phyloP scores from a whole-genome alignment of 2,113 vertebrate genomes.

The Marmota flaviventris region DNA sequence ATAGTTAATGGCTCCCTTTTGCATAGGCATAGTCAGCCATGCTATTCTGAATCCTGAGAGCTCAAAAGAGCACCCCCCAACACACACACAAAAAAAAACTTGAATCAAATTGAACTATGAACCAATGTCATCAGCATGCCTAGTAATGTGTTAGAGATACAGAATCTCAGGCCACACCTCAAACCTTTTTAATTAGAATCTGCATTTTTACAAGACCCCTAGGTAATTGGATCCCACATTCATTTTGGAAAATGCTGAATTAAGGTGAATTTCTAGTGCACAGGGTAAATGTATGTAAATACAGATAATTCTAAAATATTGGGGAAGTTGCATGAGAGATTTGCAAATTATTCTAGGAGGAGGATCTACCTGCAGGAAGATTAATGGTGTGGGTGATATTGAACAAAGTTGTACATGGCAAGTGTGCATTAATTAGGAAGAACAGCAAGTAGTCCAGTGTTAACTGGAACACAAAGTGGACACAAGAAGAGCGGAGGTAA shows the following conservation, averaged over 20 bases:
- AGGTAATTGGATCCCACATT: background rate
- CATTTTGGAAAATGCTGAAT: background rate
- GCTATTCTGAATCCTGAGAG: background rate
- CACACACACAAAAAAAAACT: too few relatives aligned
- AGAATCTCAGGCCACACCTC: rapidly evolving
- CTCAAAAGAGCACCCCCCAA: background rate
- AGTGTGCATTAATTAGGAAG: background rate
- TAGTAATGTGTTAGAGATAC: background rate
- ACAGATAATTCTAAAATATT: background rate
- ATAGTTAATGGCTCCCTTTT: background rate
- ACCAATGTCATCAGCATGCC: background rate
- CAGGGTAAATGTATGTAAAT: background rate
- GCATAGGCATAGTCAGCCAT: background rate
- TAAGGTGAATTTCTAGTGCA: background rate
- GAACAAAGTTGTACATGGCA: background rate
- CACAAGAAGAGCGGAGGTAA: background rate
- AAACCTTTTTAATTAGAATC: background rate
- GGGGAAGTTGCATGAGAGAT: background rate
- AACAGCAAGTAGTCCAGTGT: rapidly evolving
- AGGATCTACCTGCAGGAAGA: background rate
- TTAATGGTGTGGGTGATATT: too few relatives aligned
- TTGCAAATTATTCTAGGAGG: background rate
- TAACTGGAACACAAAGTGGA: background rate
- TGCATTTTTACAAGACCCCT: background rate
- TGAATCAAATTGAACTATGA: too few relatives aligned